Evolutionary conservation across 2,113 vertebrate species (phyloP).

Genomic region (Mormyrus lacerda): DNA sequence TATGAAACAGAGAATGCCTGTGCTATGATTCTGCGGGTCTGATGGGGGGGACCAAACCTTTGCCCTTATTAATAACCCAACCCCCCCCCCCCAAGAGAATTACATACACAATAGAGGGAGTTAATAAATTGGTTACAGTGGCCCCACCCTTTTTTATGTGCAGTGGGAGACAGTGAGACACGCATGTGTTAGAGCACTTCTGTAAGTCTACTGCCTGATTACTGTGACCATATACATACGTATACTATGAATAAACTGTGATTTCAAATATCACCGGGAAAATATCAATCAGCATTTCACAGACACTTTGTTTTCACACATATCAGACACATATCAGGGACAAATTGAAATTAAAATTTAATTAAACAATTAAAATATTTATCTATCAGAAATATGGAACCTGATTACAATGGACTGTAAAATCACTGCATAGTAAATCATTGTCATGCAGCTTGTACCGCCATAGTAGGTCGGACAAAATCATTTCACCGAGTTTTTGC

Average conservation of each 20-base stretch:
- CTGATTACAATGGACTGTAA: neutral
- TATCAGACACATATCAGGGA: neutral
- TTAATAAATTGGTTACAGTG: neutral
- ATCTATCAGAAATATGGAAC: neutral
- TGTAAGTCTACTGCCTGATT: neutral
- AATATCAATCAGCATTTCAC: neutral
- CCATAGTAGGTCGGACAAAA: constrained; percentile 28
- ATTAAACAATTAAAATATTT: too few species aligned
- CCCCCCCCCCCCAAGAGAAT: neutral
- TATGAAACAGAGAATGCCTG: neutral
- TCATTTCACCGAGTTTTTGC: neutral
- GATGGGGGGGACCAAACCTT: neutral
- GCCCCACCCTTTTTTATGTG: neutral
- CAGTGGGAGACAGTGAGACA: neutral
- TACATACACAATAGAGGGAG: neutral
- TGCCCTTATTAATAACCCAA: neutral
- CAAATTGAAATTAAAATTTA: constrained; percentile 1
- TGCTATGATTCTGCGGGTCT: neutral
- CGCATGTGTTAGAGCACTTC: neutral
- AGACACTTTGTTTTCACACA: neutral
- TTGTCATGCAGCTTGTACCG: constrained; percentile 14
- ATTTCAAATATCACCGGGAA: neutral
- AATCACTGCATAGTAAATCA: constrained; percentile 23
- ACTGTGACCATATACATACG: neutral
- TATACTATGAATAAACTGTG: neutral